phyloP scores from a whole-genome alignment of 2,888 invertebrate genomes.

The Temnothorax ravouxi region DNA sequence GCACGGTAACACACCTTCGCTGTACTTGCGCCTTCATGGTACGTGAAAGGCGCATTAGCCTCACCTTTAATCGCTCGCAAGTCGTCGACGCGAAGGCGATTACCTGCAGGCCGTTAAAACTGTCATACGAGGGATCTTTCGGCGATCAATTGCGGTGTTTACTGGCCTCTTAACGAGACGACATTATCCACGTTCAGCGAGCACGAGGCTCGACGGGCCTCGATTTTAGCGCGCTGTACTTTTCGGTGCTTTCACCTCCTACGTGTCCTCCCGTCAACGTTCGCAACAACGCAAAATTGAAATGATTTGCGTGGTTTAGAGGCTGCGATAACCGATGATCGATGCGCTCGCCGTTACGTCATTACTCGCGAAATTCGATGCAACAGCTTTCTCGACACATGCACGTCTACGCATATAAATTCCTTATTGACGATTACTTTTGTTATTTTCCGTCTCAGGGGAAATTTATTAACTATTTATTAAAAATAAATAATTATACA shows the following conservation, averaged over 20 bases:
- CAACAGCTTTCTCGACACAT: not conserved
- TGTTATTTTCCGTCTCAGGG: not conserved
- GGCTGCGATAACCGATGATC: not conserved
- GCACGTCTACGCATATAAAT: not conserved
- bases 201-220: not conserved
- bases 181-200: constrained; percentile 28
- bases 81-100: constrained; percentile 58
- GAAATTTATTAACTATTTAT: constrained; percentile 17
- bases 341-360: not conserved
- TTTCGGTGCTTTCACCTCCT: constrained; percentile 35
- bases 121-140: constrained; percentile 55
- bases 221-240: constrained; percentile 21
- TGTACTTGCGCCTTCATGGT: constrained; percentile 1
- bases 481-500: constrained; percentile 8
- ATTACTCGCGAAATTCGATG: not conserved
- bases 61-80: constrained; percentile 66
- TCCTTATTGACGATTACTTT: not conserved
- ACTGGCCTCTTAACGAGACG: constrained; percentile 50
- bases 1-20: constrained; percentile 6
- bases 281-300: not conserved
- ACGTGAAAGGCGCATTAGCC: constrained; percentile 64
- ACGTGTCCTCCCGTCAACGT: not conserved
- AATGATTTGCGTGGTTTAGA: constrained; percentile 4
- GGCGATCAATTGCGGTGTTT: constrained; percentile 65
- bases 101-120: constrained; percentile 58